Evolutionary conservation across 2,888 invertebrate genomes (phyloP), one percentile per base, ranked within the genome.

Genomic region (Cheiracanthium punctorium): DNA sequence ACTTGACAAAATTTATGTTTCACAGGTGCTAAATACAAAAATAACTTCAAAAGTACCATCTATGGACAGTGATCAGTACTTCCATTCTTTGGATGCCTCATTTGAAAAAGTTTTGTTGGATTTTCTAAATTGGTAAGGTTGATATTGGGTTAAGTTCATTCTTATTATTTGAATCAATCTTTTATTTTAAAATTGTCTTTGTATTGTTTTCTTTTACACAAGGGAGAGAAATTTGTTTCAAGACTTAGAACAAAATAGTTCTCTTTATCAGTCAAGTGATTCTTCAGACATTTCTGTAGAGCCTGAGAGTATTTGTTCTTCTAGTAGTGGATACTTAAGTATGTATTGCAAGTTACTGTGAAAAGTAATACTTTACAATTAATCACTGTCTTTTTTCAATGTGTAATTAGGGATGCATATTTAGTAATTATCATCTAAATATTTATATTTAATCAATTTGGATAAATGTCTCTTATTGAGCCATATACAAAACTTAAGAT

Each of bases 91-190:
- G 20, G 73, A 85, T 70, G 12, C 28, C 0, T 8, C 20, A 24
- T 85, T 85, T 79, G 79, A 85, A 70, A 74, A 74, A 30, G 7
- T 85, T 37, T 24, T 85, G 2, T 28, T 79, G 28, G 79, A 37
- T 14, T 74, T 79, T 28, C 48, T 85, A 29, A 69, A 74, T 24
- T 69, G 79, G 84, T 85, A 79, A 17, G 43, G 43, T 72, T 29
- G 17, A 12, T n/a, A n/a, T n/a, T 20, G 28, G 17, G 12, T 20
- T 24, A 17, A 14, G 14, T 41, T 24, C 14, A 24, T 28, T 17
- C 1, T n/a, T n/a, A n/a, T n/a, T n/a, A n/a, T 72, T 30, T 0
- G 28, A 14, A 0, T 29, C 28, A 28, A 17, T 72, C 20, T 52
- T 48, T 48, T 14, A 28, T 20, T 71, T 5, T 41, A 41, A 71